These are phyloP conservation scores for Ecliptopera silaceata DNA, from an alignment of 2,888 invertebrate species.

Conservation along the genomic window DNA sequence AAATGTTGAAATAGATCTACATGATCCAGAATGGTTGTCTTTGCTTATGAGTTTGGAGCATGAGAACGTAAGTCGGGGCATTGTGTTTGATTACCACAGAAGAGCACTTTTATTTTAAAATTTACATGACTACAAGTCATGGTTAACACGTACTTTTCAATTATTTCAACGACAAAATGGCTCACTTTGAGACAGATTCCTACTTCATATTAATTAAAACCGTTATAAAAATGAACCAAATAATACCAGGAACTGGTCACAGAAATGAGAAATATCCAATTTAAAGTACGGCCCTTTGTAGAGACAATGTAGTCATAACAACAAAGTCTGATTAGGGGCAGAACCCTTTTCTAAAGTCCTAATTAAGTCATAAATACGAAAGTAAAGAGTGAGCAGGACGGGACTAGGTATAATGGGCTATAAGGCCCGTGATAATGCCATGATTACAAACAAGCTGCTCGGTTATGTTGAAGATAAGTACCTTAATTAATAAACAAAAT, in stretches of 20 bases:
- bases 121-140: no score
- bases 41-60: no score
- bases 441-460: constrained; percentile 36
- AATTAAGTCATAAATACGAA: constrained; percentile 39
- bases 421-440: constrained; percentile 36
- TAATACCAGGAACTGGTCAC: neutral
- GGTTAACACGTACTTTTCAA: no score
- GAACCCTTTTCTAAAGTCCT: constrained; percentile 32
- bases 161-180: no score
- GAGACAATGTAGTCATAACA: constrained; percentile 20
- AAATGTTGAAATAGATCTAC: no score
- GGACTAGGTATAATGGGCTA: constrained; percentile 33
- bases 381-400: constrained; percentile 27
- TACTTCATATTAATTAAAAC: no score
- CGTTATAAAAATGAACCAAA: no score
- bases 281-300: neutral
- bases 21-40: no score
- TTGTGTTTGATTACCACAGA: no score
- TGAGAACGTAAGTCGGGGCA: no score
- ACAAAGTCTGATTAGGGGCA: constrained; percentile 29
- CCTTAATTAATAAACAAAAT: constrained; percentile 32
- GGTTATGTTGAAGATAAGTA: constrained; percentile 33
- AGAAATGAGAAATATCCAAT: neutral
- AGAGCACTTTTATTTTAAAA: no score
- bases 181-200: no score